Evolutionary conservation across 1,140 invertebrate genomes (phyloP).

Genomic region (Drosophila navojoa): DNA sequence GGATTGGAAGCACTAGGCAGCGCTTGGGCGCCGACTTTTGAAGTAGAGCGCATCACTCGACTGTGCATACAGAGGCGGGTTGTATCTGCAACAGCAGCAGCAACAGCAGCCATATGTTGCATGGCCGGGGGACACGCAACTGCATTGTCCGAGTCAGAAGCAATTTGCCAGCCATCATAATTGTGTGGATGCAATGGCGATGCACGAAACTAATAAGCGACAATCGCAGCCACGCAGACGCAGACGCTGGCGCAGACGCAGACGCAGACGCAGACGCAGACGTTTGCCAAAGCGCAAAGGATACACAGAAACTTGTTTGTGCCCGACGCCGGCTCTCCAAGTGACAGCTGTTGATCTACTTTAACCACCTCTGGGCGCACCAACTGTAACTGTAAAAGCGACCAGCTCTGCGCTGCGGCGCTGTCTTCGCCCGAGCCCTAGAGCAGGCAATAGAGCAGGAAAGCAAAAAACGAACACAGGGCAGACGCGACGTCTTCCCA

Average conservation of each 20-base stretch:
- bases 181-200: conserved; percentile 44
- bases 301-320: conserved; percentile 34
- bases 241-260: not conserved
- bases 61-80: not conserved
- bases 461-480: conserved; percentile 9
- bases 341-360: conserved; percentile 42
- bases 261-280: conserved; percentile 16
- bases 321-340: not conserved
- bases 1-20: conserved; percentile 1
- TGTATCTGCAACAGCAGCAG: not conserved
- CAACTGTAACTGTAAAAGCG: conserved; percentile 2
- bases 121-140: conserved; percentile 54
- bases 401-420: conserved; percentile 12
- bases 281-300: conserved; percentile 12
- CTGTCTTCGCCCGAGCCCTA: not conserved
- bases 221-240: conserved; percentile 6
- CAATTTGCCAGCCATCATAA: conserved; percentile 69
- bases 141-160: conserved; percentile 23
- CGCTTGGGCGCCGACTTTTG: conserved; percentile 15
- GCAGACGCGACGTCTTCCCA: conserved; percentile 28
- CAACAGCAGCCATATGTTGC: conserved; percentile 46
- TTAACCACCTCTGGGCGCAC: conserved; percentile 1
- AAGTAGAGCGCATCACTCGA: conserved; percentile 21
- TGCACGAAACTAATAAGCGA: conserved; percentile 66
- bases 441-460: conserved; percentile 6